Evolutionary conservation across 2,888 invertebrate species (phyloP).

Genomic region (Chymomyza caudatula): DNA sequence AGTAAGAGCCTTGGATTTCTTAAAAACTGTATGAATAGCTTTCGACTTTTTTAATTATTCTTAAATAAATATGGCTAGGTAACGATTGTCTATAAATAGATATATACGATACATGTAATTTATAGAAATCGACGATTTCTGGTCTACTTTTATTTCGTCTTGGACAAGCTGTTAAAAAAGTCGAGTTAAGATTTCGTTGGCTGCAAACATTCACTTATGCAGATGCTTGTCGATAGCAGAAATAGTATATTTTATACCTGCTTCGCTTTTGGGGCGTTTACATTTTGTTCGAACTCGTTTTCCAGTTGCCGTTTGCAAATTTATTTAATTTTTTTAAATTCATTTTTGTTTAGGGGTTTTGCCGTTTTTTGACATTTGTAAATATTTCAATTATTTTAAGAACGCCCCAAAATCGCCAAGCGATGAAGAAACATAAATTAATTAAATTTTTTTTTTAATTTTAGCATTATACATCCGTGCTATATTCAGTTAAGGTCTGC

Average conservation of each 20-base stretch:
- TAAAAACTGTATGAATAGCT: too few relatives aligned
- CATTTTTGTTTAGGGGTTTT: conserved; percentile 16
- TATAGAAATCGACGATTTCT: too few relatives aligned
- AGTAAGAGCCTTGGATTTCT: too few relatives aligned
- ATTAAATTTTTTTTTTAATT: neutral
- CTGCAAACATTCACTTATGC: neutral
- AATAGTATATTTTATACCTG: neutral
- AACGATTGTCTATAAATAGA: too few relatives aligned
- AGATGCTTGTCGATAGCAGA: too few relatives aligned
- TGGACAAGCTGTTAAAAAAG: neutral
- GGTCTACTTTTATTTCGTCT: too few relatives aligned
- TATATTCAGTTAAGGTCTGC: neutral
- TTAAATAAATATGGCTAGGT: too few relatives aligned
- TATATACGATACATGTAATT: too few relatives aligned
- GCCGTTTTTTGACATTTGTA: conserved; percentile 38
- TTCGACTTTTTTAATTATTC: too few relatives aligned
- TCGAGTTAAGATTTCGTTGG: neutral
- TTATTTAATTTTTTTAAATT: conserved; percentile 20
- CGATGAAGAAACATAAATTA: neutral
- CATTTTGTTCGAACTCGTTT: conserved; percentile 54
- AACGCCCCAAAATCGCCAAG: conserved; percentile 37
- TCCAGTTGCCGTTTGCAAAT: conserved; percentile 23
- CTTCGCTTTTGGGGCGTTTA: conserved; percentile 49
- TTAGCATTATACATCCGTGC: too few relatives aligned
- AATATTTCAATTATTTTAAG: conserved; percentile 55